These are phyloP conservation scores for Spongilla lacustris DNA, from an alignment of 37 sponge, comb jelly and placozoan genomes.

Conservation along the genomic window DNA sequence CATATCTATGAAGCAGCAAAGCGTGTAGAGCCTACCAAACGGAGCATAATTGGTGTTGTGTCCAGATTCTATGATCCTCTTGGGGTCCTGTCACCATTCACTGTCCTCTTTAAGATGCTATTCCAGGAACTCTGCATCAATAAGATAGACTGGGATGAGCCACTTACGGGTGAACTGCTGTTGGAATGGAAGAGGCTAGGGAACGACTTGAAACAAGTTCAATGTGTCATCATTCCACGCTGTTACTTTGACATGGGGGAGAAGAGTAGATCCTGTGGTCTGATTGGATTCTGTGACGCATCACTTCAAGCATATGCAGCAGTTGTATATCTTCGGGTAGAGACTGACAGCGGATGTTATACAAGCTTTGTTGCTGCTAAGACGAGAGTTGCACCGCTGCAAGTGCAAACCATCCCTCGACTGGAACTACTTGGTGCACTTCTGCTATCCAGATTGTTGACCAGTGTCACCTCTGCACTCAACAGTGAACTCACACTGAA, in stretches of 20 bases:
- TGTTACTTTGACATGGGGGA: background rate
- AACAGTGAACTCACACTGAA: background rate
- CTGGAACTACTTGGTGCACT: constrained; percentile 14
- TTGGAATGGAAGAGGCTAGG: background rate
- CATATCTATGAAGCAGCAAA: background rate
- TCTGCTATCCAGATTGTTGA: background rate
- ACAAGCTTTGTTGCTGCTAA: constrained; percentile 21
- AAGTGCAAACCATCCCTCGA: constrained; percentile 14
- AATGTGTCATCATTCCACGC: background rate
- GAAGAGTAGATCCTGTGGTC: background rate
- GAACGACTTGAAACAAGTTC: background rate
- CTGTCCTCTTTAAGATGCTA: background rate
- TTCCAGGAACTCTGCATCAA: constrained; percentile 10
- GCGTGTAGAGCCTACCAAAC: background rate
- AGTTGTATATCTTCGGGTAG: constrained; percentile 7
- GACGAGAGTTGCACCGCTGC: constrained; percentile 19
- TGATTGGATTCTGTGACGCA: constrained; percentile 38
- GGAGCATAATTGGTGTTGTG: background rate
- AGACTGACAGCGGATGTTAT: background rate
- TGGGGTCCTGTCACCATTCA: constrained; percentile 6
- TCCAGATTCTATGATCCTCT: constrained; percentile 6
- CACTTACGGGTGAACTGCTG: background rate
- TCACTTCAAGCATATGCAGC: constrained; percentile 29
- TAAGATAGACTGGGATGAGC: constrained; percentile 18
- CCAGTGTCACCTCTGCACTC: constrained; percentile 1